These are phyloP conservation scores for Leptopilina myrica DNA, from an alignment of 2,888 invertebrate genomes.

Conservation along the genomic window DNA sequence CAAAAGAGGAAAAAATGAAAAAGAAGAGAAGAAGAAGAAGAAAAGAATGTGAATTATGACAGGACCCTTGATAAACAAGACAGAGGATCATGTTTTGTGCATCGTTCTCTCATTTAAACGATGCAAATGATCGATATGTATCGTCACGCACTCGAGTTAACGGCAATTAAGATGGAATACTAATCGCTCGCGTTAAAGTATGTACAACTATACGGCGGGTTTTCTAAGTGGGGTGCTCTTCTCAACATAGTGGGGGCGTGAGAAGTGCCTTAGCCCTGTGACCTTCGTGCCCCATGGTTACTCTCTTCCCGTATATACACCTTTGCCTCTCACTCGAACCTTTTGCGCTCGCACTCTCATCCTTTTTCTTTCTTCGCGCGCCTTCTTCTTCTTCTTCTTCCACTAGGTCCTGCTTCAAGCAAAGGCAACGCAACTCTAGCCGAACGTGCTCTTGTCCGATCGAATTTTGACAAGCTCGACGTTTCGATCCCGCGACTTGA, in stretches of 20 bases:
- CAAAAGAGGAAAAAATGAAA: no score
- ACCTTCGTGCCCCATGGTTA: conserved; percentile 71
- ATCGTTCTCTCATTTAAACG: conserved; percentile 30
- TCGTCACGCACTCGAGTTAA: conserved; percentile 71
- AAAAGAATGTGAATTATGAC: conserved; percentile 1
- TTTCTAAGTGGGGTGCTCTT: conserved; percentile 72
- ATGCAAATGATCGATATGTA: conserved; percentile 69
- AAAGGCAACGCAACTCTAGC: conserved; percentile 55
- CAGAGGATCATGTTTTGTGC: conserved; percentile 13
- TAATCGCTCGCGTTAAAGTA: conserved; percentile 73
- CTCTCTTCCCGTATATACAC: conserved; percentile 57
- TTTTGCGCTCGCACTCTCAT: conserved; percentile 27
- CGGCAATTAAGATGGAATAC: conserved; percentile 75
- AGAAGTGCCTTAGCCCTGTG: conserved; percentile 76
- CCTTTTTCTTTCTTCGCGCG: conserved; percentile 16
- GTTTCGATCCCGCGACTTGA: conserved; percentile 67
- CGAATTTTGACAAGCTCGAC: conserved; percentile 74
- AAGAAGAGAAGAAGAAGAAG: no score
- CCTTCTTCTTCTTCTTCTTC: neutral
- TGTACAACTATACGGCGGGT: conserved; percentile 61
- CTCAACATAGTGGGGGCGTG: conserved; percentile 75
- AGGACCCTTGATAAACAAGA: neutral
- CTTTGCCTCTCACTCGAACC: conserved; percentile 21
- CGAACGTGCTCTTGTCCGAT: conserved; percentile 68
- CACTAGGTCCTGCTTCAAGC: conserved; percentile 36